These are phyloP conservation scores for Athene cunicularia DNA, from an alignment of 2,113 vertebrate genomes.

Conservation along the genomic window DNA sequence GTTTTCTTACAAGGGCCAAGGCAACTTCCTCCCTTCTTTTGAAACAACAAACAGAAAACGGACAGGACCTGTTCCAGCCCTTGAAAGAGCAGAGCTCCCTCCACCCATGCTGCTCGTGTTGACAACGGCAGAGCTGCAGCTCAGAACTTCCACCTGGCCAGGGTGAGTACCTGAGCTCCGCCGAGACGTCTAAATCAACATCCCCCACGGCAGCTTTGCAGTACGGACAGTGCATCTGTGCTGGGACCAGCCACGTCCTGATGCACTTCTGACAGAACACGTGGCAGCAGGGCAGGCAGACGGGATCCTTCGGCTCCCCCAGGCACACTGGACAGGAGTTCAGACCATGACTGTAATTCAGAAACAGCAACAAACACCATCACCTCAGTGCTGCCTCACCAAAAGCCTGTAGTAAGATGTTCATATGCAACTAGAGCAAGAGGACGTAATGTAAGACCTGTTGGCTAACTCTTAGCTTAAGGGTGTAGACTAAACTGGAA, in stretches of 20 bases:
- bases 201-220: constrained; percentile 72
- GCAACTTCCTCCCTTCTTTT: background rate
- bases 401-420: background rate
- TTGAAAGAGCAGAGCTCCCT: background rate
- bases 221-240: constrained; percentile 83
- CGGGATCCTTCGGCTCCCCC: constrained; percentile 79
- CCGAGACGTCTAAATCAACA: constrained; percentile 55
- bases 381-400: background rate
- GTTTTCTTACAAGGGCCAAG: background rate
- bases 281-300: constrained; percentile 85
- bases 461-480: background rate
- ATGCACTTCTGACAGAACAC: constrained; percentile 85
- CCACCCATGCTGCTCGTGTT: accelerated
- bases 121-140: background rate
- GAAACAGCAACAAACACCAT: background rate
- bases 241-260: constrained; percentile 69
- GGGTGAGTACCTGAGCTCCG: constrained; percentile 75
- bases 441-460: background rate
- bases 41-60: background rate
- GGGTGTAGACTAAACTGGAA: background rate
- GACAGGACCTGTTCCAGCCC: background rate
- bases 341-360: constrained; percentile 74
- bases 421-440: background rate
- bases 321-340: constrained; percentile 80
- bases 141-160: background rate